These are phyloP conservation scores for Dascyllus trimaculatus DNA, from an alignment of 2,113 vertebrate species.

Conservation along the genomic window DNA sequence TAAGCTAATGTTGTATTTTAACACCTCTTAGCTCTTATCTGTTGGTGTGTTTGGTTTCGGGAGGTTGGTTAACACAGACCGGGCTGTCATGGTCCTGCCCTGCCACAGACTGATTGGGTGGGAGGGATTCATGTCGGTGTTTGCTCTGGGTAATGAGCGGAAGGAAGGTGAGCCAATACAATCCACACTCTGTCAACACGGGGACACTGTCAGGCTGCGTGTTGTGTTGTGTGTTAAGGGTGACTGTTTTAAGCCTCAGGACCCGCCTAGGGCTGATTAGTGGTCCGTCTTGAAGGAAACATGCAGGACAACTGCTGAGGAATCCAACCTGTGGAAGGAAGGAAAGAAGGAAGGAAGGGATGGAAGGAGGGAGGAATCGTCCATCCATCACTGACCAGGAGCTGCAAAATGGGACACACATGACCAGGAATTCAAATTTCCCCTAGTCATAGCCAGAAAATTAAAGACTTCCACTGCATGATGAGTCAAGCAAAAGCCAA, in stretches of 20 bases:
- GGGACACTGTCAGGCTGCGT: slow-evolving; percentile 40
- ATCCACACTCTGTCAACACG: slow-evolving; percentile 52
- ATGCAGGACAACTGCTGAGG: slow-evolving; percentile 63
- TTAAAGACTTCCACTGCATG: slow-evolving; percentile 28
- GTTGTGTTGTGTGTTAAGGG: slow-evolving; percentile 48
- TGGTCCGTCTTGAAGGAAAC: slow-evolving; percentile 82
- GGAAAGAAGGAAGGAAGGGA: slow-evolving; percentile 48
- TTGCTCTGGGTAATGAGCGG: slow-evolving; percentile 80
- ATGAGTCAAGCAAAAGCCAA: not conserved
- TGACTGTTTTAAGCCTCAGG: slow-evolving; percentile 67
- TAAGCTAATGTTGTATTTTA: slow-evolving; percentile 33
- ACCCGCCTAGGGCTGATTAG: slow-evolving; percentile 83
- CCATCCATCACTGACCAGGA: slow-evolving; percentile 65
- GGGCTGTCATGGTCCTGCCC: slow-evolving; percentile 53
- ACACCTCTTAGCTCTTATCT: slow-evolving; percentile 13
- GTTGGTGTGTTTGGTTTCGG: not conserved
- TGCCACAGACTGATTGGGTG: slow-evolving; percentile 68
- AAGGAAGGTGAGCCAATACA: slow-evolving; percentile 75
- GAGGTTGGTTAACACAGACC: slow-evolving; percentile 35
- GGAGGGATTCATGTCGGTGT: slow-evolving; percentile 71
- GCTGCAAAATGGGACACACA: not conserved
- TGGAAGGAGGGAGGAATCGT: slow-evolving; percentile 39
- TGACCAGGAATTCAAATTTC: slow-evolving; percentile 11
- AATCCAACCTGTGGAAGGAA: slow-evolving; percentile 66
- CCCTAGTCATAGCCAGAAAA: slow-evolving; percentile 9